Evolutionary conservation across 2,797 vertebrate genomes (phyloP).

Genomic region (Staurois parvus): DNA sequence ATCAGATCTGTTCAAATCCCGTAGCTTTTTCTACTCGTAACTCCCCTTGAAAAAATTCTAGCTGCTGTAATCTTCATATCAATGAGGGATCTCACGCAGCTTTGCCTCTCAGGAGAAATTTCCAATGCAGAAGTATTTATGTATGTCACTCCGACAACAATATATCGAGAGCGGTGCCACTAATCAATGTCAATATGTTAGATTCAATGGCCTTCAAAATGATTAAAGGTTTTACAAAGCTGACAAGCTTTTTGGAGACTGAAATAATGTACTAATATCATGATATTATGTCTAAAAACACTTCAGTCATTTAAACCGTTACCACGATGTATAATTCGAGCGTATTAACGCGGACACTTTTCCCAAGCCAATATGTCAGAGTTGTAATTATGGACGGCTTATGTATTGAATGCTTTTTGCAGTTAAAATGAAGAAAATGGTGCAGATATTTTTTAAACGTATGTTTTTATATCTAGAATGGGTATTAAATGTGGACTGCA

Average conservation of each 20-base stretch:
- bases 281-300: conserved; percentile 49
- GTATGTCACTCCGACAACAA: conserved; percentile 62
- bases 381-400: conserved; percentile 27
- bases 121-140: conserved; percentile 58
- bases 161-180: conserved; percentile 61
- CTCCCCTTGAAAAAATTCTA: conserved; percentile 55
- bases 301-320: conserved; percentile 43
- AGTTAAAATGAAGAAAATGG: neutral
- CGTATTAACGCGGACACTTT: conserved; percentile 32
- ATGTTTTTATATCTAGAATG: neutral
- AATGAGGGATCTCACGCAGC: conserved; percentile 59
- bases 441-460: neutral
- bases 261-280: conserved; percentile 32
- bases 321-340: conserved; percentile 12
- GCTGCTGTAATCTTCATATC: conserved; percentile 13
- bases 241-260: conserved; percentile 33
- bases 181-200: conserved; percentile 64
- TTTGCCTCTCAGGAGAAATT: neutral
- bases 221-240: conserved; percentile 58
- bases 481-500: no score
- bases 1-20: conserved; percentile 58
- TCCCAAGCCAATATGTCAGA: neutral
- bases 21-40: conserved; percentile 29
- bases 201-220: conserved; percentile 60
- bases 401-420: neutral